These are phyloP conservation scores for Acridotheres tristis DNA, from an alignment of 2,797 vertebrate species.

Conservation along the genomic window DNA sequence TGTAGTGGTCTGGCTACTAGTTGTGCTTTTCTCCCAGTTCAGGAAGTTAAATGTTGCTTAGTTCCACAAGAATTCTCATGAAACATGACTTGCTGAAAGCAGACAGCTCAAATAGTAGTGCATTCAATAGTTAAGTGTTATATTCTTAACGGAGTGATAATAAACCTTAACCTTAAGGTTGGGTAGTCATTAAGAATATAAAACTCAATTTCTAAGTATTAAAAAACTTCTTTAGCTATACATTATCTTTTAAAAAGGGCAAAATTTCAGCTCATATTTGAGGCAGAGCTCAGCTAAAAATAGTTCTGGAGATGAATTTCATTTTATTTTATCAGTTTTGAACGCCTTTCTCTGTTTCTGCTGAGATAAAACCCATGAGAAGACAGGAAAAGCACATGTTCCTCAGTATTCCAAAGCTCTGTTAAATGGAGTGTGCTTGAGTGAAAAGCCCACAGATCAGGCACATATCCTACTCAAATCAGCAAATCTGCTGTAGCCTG, in stretches of 20 bases:
- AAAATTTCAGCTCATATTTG: neutral
- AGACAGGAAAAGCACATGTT: neutral
- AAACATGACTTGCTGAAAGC: neutral
- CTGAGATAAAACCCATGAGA: neutral
- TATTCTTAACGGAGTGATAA: neutral
- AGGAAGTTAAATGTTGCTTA: constrained; percentile 14
- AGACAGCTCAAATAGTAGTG: constrained; percentile 44
- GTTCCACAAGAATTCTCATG: constrained; percentile 29
- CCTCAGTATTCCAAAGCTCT: neutral
- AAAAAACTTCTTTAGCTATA: neutral
- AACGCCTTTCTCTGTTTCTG: neutral
- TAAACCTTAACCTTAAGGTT: constrained; percentile 33
- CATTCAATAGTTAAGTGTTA: constrained; percentile 14
- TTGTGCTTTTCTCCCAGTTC: constrained; percentile 29
- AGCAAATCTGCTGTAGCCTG: neutral
- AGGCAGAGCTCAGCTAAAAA: neutral
- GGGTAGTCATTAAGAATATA: constrained; percentile 16
- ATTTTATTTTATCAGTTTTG: neutral
- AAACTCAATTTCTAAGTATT: neutral
- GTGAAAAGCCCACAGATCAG: neutral
- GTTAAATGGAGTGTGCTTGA: neutral
- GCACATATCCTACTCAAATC: neutral
- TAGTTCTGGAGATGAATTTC: neutral
- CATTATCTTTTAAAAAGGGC: neutral
- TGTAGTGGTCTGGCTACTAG: constrained; percentile 39